Percentiles rank a stretch among this genome's conserved stretches.
Conservation (phyloP, 1,140 invertebrate genomes). For the Hermetia illucens region DNA sequence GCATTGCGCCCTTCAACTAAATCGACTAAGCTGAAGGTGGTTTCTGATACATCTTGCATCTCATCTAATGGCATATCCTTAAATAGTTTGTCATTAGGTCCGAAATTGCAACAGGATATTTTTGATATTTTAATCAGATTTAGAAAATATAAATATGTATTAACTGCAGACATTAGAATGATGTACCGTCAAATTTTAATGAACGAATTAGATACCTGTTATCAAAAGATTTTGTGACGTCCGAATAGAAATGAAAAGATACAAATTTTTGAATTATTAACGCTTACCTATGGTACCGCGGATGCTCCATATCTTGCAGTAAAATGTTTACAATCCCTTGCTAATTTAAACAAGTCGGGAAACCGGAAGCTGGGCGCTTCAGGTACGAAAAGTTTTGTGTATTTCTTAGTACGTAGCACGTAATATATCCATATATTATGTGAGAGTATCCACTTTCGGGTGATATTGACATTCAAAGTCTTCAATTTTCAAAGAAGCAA, state of each 20-base stretch:
- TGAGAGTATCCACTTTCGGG: no score
- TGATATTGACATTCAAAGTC: no score
- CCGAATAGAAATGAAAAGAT: slow-evolving; percentile 11
- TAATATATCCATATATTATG: no score
- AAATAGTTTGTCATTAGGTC: slow-evolving; percentile 27
- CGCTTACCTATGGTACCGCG: slow-evolving; percentile 17
- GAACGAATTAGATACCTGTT: slow-evolving; percentile 12
- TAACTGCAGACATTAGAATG: slow-evolving; percentile 29
- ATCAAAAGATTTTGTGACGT: slow-evolving; percentile 28
- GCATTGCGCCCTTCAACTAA: slow-evolving; percentile 16
- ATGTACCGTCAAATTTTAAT: slow-evolving; percentile 30
- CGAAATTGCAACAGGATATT: slow-evolving; percentile 30
- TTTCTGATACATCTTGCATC: slow-evolving; percentile 26
- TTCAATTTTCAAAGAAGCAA: no score
- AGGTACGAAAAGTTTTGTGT: no score
- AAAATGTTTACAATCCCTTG: slow-evolving; percentile 11
- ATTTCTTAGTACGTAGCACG: no score
- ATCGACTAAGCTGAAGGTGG: slow-evolving; percentile 22
- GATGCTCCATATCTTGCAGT: slow-evolving; percentile 17
- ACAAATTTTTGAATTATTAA: slow-evolving; percentile 15
- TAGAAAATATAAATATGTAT: slow-evolving; percentile 20
- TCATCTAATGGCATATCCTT: slow-evolving; percentile 22
- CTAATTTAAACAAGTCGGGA: no score
- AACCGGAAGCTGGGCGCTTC: no score
- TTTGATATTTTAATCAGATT: slow-evolving; percentile 29